These are phyloP conservation scores for Tauraco hartlaubi DNA, from an alignment of 2,797 vertebrate species.

Conservation along the genomic window DNA sequence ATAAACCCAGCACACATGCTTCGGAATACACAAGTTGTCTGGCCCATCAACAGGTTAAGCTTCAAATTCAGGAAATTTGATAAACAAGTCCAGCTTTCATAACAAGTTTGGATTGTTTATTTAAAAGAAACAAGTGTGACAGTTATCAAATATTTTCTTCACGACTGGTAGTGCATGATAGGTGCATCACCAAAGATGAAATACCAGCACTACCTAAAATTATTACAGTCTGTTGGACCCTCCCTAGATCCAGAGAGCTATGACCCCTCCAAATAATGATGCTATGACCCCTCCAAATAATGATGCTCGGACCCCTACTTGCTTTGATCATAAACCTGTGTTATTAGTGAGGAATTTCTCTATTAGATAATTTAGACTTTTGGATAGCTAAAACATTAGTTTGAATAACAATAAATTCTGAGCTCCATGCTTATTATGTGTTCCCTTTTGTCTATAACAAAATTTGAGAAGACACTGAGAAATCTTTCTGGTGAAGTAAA, in stretches of 20 bases:
- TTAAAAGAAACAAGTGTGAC: fast-evolving
- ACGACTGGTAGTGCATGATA: not conserved
- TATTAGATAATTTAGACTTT: not conserved
- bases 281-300: not conserved
- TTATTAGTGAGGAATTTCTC: not conserved
- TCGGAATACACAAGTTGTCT: not conserved
- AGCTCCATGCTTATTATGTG: not conserved
- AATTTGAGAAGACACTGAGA: not conserved
- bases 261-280: not conserved
- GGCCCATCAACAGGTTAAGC: not conserved
- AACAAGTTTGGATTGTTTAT: not conserved
- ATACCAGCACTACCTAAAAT: not conserved
- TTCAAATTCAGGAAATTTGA: not conserved
- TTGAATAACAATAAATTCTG: not conserved
- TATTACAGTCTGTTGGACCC: not conserved
- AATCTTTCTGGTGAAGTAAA: not conserved
- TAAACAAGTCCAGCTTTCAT: not conserved
- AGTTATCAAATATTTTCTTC: not conserved
- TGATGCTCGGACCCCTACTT: not conserved
- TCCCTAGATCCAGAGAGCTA: not conserved
- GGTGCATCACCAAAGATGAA: not conserved
- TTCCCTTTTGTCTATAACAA: not conserved
- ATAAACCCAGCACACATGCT: not conserved
- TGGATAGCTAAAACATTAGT: not conserved
- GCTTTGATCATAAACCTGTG: not conserved